Percentiles rank a stretch among this genome's conserved stretches.
phyloP scores from a whole-genome alignment of 1,140 invertebrate genomes.

The Drosophila paulistorum region DNA sequence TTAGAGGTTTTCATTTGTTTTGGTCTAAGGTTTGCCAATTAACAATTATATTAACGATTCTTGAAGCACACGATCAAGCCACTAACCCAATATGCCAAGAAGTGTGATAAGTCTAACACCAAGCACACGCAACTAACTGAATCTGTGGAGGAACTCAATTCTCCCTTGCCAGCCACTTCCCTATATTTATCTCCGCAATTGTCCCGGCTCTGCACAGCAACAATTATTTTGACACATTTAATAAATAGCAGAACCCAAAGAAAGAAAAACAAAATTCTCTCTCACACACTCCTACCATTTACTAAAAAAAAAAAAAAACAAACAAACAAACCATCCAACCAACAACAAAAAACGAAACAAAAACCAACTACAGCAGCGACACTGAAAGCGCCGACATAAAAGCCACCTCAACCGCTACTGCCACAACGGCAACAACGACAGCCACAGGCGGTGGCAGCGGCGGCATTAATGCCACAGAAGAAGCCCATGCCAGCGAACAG shows the following conservation, averaged over 20 bases:
- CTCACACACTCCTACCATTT: conserved; percentile 20
- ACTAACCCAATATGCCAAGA: conserved; percentile 43
- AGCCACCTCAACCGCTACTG: conserved; percentile 70
- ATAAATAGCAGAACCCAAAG: conserved; percentile 51
- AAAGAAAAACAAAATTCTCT: conserved; percentile 22
- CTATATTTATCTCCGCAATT: background rate
- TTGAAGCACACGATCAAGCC: conserved; percentile 22
- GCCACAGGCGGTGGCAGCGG: conserved; percentile 45
- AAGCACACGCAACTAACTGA: conserved; percentile 20
- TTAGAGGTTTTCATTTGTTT: no score
- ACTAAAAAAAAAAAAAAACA: conserved; percentile 43
- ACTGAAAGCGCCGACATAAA: conserved; percentile 84
- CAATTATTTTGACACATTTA: conserved; percentile 40
- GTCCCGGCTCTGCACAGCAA: conserved; percentile 20
- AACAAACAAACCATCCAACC: conserved; percentile 39
- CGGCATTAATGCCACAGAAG: conserved; percentile 39
- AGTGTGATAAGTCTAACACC: conserved; percentile 9
- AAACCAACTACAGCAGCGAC: conserved; percentile 83
- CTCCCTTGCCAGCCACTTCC: background rate
- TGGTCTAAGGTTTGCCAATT: background rate
- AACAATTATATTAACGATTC: background rate
- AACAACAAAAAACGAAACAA: conserved; percentile 54
- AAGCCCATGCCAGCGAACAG: conserved; percentile 21
- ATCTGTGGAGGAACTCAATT: background rate
- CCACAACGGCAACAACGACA: conserved; percentile 54